A percentile compares a stretch with the other conserved stretches of the same genome.
phyloP scores from a whole-genome alignment of 2,113 vertebrate genomes.

The Malurus cyaneus region DNA sequence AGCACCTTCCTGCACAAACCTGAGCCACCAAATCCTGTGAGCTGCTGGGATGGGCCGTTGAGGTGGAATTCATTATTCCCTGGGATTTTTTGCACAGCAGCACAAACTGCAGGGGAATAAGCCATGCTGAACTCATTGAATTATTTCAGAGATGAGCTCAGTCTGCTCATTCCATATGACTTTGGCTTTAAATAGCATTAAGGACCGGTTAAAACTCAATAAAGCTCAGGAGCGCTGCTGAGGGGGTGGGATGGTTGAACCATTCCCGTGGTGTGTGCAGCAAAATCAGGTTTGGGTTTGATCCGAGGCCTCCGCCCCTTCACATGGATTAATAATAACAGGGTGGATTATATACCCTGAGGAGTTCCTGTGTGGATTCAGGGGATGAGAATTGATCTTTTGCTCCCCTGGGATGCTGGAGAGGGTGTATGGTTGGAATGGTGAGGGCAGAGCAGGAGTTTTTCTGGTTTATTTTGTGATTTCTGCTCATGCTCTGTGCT shows the following conservation, averaged over 20 bases:
- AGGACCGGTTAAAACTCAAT: slow-evolving; percentile 31
- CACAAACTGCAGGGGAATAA: background rate
- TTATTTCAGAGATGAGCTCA: slow-evolving; percentile 35
- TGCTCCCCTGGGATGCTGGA: background rate
- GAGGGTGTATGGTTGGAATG: background rate
- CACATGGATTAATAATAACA: background rate
- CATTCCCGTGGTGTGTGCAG: background rate
- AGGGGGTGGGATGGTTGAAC: too few relatives aligned
- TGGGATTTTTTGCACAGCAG: background rate
- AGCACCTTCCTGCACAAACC: background rate
- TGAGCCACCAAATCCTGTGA: background rate
- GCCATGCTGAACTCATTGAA: slow-evolving; percentile 18
- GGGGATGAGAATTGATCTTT: background rate
- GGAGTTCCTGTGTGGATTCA: background rate
- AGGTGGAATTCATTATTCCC: background rate
- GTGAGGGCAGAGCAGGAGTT: background rate
- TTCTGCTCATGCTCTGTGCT: background rate
- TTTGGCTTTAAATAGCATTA: slow-evolving; percentile 48
- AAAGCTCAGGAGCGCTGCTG: background rate
- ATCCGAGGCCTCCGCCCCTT: background rate
- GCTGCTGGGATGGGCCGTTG: background rate
- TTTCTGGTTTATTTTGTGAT: rapidly evolving
- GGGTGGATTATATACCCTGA: background rate
- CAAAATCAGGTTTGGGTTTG: background rate
- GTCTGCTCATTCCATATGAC: background rate